A percentile compares a stretch with the other conserved stretches of the same genome.
Evolutionary conservation across 1,140 invertebrate species (phyloP).

Genomic region (Metopolophium dirhodum): DNA sequence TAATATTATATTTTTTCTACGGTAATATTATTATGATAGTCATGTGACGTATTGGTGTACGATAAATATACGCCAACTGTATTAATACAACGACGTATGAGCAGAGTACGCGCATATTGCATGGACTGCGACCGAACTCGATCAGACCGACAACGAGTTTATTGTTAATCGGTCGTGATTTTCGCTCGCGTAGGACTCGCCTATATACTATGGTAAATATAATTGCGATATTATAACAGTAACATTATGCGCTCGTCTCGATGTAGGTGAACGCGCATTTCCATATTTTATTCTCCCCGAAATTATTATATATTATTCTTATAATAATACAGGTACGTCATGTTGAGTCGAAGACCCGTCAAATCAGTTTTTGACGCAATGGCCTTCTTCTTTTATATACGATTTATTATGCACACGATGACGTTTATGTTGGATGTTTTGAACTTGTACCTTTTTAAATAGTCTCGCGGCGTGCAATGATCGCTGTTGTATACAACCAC

Average conservation of each 20-base stretch:
- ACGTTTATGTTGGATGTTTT: slow-evolving; percentile 22
- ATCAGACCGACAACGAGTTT: neutral
- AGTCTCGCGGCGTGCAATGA: neutral
- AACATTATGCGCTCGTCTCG: neutral
- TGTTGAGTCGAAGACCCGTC: neutral
- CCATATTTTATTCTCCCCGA: neutral
- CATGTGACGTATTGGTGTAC: neutral
- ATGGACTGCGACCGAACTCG: neutral
- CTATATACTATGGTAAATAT: neutral
- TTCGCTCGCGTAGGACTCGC: slow-evolving; percentile 10
- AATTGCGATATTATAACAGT: neutral
- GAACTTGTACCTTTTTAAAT: neutral
- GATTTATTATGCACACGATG: neutral
- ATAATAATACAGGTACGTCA: too few relatives aligned
- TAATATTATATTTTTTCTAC: neutral
- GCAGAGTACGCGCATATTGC: too few relatives aligned
- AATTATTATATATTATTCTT: too few relatives aligned
- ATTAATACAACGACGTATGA: neutral
- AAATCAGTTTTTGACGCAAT: neutral
- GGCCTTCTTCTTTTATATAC: neutral
- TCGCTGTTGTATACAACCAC: neutral
- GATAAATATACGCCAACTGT: neutral
- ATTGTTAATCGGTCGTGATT: slow-evolving; percentile 17
- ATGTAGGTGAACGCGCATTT: slow-evolving; percentile 19
- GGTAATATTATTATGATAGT: neutral